Evolutionary conservation across 1,140 invertebrate species (phyloP).

Genomic region (Plutomurus gul): DNA sequence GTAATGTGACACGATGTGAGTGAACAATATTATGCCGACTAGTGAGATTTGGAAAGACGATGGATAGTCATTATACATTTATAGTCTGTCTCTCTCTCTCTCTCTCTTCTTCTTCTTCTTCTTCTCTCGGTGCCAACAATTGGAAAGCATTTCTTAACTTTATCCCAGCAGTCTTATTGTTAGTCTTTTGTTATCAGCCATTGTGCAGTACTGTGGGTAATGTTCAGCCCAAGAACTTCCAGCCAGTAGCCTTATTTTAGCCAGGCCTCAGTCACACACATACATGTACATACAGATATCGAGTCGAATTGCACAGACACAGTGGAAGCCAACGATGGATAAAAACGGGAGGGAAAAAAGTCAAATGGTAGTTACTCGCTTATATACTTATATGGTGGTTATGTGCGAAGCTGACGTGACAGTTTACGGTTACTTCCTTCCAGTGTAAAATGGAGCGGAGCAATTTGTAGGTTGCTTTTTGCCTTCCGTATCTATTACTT

Average conservation of each 20-base stretch:
- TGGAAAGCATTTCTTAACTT: constrained; percentile 15
- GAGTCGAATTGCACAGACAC: not conserved
- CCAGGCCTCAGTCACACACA: no score
- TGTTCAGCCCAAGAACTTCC: no score
- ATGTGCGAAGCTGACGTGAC: constrained; percentile 25
- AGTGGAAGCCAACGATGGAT: not conserved
- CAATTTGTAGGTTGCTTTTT: constrained; percentile 29
- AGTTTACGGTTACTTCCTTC: constrained; percentile 28
- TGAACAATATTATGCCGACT: not conserved
- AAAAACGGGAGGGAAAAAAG: constrained; percentile 11
- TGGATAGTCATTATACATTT: constrained; percentile 21
- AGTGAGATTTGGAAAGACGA: constrained; percentile 6
- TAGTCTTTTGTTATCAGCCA: not conserved
- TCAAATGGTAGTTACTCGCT: constrained; percentile 3
- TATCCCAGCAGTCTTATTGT: not conserved
- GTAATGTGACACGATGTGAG: no score
- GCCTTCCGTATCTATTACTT: constrained; percentile 20
- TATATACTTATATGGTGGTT: constrained; percentile 8
- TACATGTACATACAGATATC: no score
- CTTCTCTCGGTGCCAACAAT: constrained; percentile 24
- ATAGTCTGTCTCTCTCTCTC: not conserved
- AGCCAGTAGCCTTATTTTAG: no score
- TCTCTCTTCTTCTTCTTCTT: no score
- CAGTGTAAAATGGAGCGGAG: constrained; percentile 28
- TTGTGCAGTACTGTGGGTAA: no score